These are phyloP conservation scores for Turdus rufiventris DNA, from an alignment of 2,113 vertebrate genomes.

Conservation along the genomic window DNA sequence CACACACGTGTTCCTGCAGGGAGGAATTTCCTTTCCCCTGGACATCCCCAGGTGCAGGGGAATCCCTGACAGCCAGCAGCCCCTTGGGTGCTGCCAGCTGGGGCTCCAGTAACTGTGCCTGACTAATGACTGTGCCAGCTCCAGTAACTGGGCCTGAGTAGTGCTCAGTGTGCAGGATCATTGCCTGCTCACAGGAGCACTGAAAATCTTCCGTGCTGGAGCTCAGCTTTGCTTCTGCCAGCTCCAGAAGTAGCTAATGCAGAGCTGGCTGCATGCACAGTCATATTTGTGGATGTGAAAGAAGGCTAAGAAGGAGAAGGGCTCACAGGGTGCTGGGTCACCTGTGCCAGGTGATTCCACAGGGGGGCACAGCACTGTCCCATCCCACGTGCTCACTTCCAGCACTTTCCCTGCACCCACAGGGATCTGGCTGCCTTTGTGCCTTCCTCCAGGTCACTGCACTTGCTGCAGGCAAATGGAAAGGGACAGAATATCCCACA, in stretches of 20 bases:
- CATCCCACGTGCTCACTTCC: background rate
- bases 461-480: background rate
- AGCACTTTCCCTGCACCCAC: fast-evolving
- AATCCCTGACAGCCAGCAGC: background rate
- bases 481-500: background rate
- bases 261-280: background rate
- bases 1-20: fast-evolving
- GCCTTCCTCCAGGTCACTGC: background rate
- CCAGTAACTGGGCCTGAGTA: background rate
- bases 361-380: background rate
- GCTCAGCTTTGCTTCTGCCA: background rate
- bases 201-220: fast-evolving
- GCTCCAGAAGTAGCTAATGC: background rate
- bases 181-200: fast-evolving
- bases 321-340: background rate
- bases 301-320: background rate
- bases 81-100: fast-evolving
- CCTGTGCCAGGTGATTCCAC: background rate
- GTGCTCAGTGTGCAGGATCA: fast-evolving
- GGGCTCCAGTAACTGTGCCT: background rate
- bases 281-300: fast-evolving
- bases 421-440: fast-evolving
- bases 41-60: background rate
- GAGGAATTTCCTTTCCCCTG: background rate
- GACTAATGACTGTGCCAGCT: background rate